Percentiles rank a stretch among this genome's conserved stretches.
Conservation (phyloP, 2,113 vertebrate genomes). For the Zonotrichia leucophrys region DNA sequence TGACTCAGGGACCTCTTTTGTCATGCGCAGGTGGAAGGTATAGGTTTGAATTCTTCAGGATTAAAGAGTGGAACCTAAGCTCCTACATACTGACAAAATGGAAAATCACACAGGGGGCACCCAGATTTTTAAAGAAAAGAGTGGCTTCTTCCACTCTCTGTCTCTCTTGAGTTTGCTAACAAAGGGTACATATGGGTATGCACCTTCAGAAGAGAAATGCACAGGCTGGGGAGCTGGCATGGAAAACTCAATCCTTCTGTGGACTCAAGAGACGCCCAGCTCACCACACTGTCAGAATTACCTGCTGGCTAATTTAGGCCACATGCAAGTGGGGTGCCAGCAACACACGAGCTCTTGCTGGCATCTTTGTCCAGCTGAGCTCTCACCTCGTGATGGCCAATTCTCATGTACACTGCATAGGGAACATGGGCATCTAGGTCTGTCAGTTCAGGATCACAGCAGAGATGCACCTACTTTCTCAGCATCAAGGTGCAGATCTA, state of each 20-base stretch:
- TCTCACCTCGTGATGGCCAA: neutral
- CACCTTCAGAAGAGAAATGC: neutral
- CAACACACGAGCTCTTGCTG: neutral
- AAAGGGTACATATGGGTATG: neutral
- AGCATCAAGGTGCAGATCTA: neutral
- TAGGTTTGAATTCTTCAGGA: neutral
- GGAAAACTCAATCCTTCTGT: neutral
- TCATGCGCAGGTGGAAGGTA: neutral
- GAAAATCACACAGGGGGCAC: neutral
- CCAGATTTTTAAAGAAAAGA: neutral
- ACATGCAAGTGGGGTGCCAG: neutral
- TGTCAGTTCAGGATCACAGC: neutral
- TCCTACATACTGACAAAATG: neutral
- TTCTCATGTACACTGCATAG: accelerated
- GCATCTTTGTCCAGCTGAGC: neutral
- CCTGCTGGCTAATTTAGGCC: neutral
- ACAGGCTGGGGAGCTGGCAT: neutral
- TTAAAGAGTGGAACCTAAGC: neutral
- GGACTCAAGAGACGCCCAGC: neutral
- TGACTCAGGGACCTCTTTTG: neutral
- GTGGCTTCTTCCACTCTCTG: neutral
- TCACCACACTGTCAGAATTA: neutral
- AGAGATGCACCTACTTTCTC: neutral
- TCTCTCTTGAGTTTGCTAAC: neutral
- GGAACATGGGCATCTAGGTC: neutral